Evolutionary conservation across 2,888 invertebrate species (phyloP), one percentile per base, ranked within the genome.

Genomic region (Herminia tarsipennalis): DNA sequence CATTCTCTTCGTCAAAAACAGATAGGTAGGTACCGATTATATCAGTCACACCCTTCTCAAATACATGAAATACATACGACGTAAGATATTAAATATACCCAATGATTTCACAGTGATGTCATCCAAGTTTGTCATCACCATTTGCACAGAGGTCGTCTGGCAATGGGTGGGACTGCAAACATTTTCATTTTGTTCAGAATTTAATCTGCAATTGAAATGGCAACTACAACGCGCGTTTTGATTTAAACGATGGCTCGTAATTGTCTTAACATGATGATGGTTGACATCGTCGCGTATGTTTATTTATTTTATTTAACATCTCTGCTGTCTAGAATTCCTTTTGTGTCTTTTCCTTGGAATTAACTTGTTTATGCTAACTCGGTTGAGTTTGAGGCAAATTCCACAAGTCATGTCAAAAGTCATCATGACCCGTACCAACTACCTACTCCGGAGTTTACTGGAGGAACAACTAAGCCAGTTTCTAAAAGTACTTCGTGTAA

Each of bases 71-170:
- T 33, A 54, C 38, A 54, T 40, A 39, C 44, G 44, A 12, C 41
- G 13, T 40, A 29, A 21, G 34, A 28, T 34, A 41, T 27, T 34
- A 42, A 21, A 27, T 30, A 33, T 34, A 29, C 37, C 44, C 34
- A 50, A 61, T 61, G 61, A 61, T 38, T 48, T 58, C 61, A 58
- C 61, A 20, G 8, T 62, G 52, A 50, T 56, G 56, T 66, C 62
- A 62, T 57, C 37, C 34, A 33, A 48, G 42, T 41, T 54, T 57
- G 65, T 65, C 66, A 56, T 60, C 42, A 44, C 36, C 39, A 47
- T 60, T 60, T 63, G 40, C 42, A 48, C 35, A 28, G 30, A 32
- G 4, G 22, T 27, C 21, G 30, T 30, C 35, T 21, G 28, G 5
- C 9, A 13, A 33, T 47, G 41, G 32, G 36, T 33, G 25, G 27